phyloP scores from a whole-genome alignment of 2,797 vertebrate species.

The Chelonia mydas region DNA sequence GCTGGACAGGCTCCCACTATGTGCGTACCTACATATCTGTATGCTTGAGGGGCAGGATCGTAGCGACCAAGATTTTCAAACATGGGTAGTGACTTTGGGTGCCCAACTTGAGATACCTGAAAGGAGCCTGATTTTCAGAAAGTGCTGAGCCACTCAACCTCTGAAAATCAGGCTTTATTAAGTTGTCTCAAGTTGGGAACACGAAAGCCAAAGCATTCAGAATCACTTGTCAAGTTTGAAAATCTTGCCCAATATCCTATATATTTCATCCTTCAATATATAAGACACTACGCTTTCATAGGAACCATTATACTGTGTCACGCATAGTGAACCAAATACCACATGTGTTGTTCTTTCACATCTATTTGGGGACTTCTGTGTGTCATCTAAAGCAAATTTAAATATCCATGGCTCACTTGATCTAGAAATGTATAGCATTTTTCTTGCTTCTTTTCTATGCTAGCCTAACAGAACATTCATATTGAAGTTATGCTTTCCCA shows the following conservation, averaged over 20 bases:
- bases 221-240: too few relatives aligned
- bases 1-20: too few relatives aligned
- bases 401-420: fast-evolving
- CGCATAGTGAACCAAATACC: too few relatives aligned
- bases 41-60: neutral
- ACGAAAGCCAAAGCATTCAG: too few relatives aligned
- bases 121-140: neutral
- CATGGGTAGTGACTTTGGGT: neutral
- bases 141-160: neutral
- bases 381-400: neutral
- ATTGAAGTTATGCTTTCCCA: neutral
- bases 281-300: neutral
- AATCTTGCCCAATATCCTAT: too few relatives aligned
- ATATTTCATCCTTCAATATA: too few relatives aligned
- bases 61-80: neutral
- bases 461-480: neutral
- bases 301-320: neutral
- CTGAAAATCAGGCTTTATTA: neutral
- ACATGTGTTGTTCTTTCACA: too few relatives aligned
- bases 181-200: too few relatives aligned
- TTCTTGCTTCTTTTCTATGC: neutral
- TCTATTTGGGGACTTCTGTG: neutral
- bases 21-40: neutral
- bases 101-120: neutral
- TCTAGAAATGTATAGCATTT: neutral